Evolutionary conservation across 2,888 invertebrate genomes (phyloP).

Genomic region (Phragmatobia fuliginosa): DNA sequence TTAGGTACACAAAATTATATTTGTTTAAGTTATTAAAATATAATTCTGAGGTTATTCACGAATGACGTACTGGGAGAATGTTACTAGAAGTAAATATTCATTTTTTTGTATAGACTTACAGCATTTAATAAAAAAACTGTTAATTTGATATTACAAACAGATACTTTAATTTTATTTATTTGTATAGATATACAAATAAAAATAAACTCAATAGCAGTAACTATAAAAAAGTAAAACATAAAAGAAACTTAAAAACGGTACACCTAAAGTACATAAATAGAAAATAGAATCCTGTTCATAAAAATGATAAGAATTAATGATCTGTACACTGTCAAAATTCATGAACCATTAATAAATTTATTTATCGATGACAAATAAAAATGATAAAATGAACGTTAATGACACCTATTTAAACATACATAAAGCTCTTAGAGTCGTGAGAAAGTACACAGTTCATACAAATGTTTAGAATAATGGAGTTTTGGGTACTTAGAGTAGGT

Average conservation of each 20-base stretch:
- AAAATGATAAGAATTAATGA: background rate
- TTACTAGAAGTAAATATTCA: too few relatives aligned
- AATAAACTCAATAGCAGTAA: too few relatives aligned
- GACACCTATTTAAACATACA: slow-evolving; percentile 43
- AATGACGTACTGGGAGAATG: too few relatives aligned
- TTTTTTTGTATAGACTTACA: too few relatives aligned
- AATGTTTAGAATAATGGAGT: slow-evolving; percentile 39
- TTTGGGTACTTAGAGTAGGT: background rate
- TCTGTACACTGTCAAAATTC: background rate
- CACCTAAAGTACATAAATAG: background rate
- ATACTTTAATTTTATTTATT: too few relatives aligned
- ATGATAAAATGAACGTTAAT: slow-evolving; percentile 44
- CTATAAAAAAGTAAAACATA: background rate
- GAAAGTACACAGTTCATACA: slow-evolving; percentile 62
- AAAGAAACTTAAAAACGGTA: background rate
- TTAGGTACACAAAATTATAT: too few relatives aligned
- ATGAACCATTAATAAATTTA: slow-evolving; percentile 13
- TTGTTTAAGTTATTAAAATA: too few relatives aligned
- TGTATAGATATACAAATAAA: too few relatives aligned
- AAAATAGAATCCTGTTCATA: background rate
- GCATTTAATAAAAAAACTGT: too few relatives aligned
- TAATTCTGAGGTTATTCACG: too few relatives aligned
- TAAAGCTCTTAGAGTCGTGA: slow-evolving; percentile 56
- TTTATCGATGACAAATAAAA: slow-evolving; percentile 34
- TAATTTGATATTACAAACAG: too few relatives aligned